Conservation (phyloP, 2,888 invertebrate species). For the Acrobasis suavella region DNA sequence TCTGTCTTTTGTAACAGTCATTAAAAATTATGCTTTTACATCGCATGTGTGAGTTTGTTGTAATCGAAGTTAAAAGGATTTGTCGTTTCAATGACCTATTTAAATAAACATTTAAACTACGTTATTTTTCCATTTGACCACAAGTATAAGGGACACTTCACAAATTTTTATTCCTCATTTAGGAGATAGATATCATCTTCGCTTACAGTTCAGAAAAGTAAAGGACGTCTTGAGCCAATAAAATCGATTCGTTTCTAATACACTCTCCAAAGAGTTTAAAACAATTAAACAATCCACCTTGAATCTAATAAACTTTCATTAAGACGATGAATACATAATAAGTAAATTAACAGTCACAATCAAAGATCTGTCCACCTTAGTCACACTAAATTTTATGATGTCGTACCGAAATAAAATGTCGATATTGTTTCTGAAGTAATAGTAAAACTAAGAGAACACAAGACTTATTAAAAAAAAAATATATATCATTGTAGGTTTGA, state of each 20-base stretch:
- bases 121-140: too few species aligned
- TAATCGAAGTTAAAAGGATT: too few species aligned
- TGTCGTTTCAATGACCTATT: too few species aligned
- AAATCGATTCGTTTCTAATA: not conserved
- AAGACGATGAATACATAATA: constrained; percentile 8
- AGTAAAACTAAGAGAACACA: not conserved
- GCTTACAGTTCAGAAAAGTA: not conserved
- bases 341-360: constrained; percentile 12
- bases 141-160: too few species aligned
- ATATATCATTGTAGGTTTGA: too few species aligned
- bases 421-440: not conserved
- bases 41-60: too few species aligned
- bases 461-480: too few species aligned
- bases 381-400: constrained; percentile 7
- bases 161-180: too few species aligned
- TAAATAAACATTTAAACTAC: too few species aligned
- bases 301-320: not conserved
- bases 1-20: not conserved
- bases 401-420: constrained; percentile 4
- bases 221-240: not conserved
- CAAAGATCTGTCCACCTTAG: not conserved
- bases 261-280: not conserved
- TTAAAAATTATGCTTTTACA: too few species aligned
- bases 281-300: not conserved
- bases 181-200: not conserved